Base-by-base conservation (phyloP, 1,140 invertebrate species). In the Venustaconcha ellipsiformis region DNA sequence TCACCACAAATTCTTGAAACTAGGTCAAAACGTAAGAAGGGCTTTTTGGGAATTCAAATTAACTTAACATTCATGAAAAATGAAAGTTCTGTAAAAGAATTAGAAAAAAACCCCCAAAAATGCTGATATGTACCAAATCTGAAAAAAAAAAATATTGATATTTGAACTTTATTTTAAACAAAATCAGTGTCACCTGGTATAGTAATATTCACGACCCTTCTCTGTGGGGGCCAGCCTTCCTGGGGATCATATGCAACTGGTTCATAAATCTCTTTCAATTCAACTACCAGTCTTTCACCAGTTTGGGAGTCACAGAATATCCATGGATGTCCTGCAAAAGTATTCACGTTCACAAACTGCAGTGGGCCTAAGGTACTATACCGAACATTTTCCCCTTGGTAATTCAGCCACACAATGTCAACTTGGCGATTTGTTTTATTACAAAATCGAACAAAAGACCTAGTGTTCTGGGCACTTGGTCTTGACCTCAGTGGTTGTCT, bases 351-450 rank as follows among this genome's bases (percentile, higher is more conserved):
- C 62, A 92, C 88, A 82, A 86, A 91, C 8, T 91, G 82, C 0
- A 85, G 87, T 26, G 91, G 86, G 11, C 85, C 80, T 11, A 94
- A 82, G 1, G 89, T 90, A 57, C 90, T 89, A 80, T 94, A 94
- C 57, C 89, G 88, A 17, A 92, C 88, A 30, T 91, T 88, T 37
- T 85, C 83, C 13, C n/a, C 0, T 60, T 91, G 85, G 85, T 93
- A 95, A 88, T 95, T 93, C 57, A 94, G 91, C 95, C 95, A 96
- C 80, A 94, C 93, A 0, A 96, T 86, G 74, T 93, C 92, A 0
- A 95, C 91, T 5, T 86, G 89, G 1, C 92, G 88, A 1, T 89
- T 83, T 0, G 94, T 94, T 30, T 83, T 91, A 85, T 96, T 96
- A 5, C 92, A 86, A 86, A 95, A 95, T 65, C 92, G 89, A 13